Percentiles rank a stretch among this genome's conserved stretches.
These are phyloP conservation scores for Chrysotoxum bicinctum DNA, from an alignment of 2,888 invertebrate genomes.

Conservation along the genomic window DNA sequence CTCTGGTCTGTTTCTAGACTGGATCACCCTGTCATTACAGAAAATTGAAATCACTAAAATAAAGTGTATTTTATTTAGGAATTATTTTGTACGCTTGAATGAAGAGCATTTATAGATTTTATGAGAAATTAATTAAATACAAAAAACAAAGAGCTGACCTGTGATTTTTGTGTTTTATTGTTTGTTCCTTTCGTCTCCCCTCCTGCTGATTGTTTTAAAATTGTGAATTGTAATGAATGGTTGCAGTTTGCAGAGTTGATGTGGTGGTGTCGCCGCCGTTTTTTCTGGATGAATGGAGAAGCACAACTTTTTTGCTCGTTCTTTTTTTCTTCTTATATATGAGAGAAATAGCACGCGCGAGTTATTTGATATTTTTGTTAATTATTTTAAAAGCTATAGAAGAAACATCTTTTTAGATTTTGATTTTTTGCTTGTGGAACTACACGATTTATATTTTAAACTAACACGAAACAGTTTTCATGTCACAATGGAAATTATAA, in stretches of 20 bases:
- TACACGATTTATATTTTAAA: not conserved
- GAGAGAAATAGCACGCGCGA: conserved; percentile 34
- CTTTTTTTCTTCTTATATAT: not conserved
- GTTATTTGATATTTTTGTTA: conserved; percentile 2
- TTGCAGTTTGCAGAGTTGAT: conserved; percentile 38
- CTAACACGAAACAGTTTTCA: conserved; percentile 41
- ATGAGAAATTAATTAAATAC: not conserved
- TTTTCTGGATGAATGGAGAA: conserved; percentile 55
- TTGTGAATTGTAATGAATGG: conserved; percentile 54
- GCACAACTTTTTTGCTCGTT: conserved; percentile 30
- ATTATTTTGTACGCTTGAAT: not conserved
- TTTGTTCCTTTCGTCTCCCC: not conserved
- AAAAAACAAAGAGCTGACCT: conserved; percentile 51
- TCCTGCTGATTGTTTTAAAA: conserved; percentile 5
- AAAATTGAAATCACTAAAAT: not conserved
- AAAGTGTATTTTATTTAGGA: not conserved
- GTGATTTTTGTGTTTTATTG: conserved; percentile 25
- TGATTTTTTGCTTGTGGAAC: not conserved
- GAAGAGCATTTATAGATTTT: not conserved
- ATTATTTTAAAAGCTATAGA: not conserved
- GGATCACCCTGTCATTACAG: conserved; percentile 10
- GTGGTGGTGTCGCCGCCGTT: conserved; percentile 55
- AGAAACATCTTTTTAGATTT: not conserved
- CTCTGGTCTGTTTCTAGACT: not conserved
- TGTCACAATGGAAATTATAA: conserved; percentile 46